These are phyloP conservation scores for Pristionchus arcanus DNA, from an alignment of 2,888 invertebrate species.

Conservation along the genomic window DNA sequence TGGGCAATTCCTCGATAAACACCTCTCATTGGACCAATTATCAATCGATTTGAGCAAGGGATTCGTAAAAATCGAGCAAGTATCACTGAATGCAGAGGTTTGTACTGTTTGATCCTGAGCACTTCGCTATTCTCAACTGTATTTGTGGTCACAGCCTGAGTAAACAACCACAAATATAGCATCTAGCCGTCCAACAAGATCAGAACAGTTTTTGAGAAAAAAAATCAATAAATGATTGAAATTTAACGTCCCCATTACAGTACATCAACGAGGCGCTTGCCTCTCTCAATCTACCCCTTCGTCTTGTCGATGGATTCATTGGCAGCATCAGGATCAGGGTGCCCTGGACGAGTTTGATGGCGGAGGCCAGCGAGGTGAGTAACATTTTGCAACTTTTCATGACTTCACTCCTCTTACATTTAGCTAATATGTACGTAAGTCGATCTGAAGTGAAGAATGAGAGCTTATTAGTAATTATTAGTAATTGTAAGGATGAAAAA, in stretches of 20 bases:
- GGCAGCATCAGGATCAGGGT: constrained; percentile 78
- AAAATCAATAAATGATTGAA: background rate
- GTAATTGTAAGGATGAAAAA: too few species aligned
- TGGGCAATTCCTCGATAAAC: constrained; percentile 94
- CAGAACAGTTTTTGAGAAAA: too few species aligned
- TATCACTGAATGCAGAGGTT: constrained; percentile 83
- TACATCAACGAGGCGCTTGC: constrained; percentile 79
- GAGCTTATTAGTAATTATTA: too few species aligned
- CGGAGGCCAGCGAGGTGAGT: constrained; percentile 79
- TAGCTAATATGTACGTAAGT: too few species aligned
- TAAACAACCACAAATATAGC: background rate
- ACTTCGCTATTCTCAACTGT: background rate
- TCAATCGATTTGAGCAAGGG: constrained; percentile 94
- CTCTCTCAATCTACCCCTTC: constrained; percentile 79
- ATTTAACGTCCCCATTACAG: constrained; percentile 71
- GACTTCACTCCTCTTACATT: too few species aligned
- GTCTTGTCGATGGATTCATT: constrained; percentile 81
- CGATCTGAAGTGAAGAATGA: too few species aligned
- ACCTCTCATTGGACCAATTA: constrained; percentile 92
- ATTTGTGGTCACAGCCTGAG: background rate
- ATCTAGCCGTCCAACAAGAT: too few species aligned
- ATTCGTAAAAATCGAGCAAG: constrained; percentile 90
- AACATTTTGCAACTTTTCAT: too few species aligned
- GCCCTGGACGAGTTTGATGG: constrained; percentile 80
- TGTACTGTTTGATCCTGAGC: background rate